A percentile compares a stretch with the other conserved stretches of the same genome.
Conservation (phyloP, 2,797 vertebrate species). For the Sylvia borin region DNA sequence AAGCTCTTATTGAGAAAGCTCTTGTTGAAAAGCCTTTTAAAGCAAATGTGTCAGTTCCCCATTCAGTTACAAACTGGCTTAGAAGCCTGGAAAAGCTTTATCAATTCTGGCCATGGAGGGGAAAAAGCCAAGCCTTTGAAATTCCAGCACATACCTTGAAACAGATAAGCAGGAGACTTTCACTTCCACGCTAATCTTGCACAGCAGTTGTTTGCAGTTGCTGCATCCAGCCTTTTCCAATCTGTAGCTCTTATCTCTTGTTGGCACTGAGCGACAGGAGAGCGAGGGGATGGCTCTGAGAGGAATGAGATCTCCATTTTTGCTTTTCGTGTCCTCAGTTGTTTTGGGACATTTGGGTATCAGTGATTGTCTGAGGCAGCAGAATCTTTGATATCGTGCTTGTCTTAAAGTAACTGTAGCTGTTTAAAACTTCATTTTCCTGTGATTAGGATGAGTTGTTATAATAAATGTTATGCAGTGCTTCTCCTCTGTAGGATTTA, state of each 20-base stretch:
- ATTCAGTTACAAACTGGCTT: not conserved
- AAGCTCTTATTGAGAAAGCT: not conserved
- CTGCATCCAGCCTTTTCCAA: not conserved
- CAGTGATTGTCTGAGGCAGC: not conserved
- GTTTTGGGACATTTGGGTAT: not conserved
- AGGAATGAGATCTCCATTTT: not conserved
- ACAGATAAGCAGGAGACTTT: conserved; percentile 4
- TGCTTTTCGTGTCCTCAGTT: not conserved
- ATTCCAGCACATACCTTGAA: not conserved
- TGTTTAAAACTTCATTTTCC: not conserved
- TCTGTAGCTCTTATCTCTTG: conserved; percentile 13
- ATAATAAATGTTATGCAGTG: accelerated
- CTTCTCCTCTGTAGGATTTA: not conserved
- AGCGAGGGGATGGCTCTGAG: not conserved
- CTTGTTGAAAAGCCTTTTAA: not conserved
- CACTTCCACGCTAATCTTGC: not conserved
- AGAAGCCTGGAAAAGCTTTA: not conserved
- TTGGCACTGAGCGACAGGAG: not conserved
- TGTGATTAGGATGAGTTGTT: not conserved
- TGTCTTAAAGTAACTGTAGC: not conserved
- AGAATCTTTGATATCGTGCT: not conserved
- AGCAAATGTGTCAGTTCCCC: not conserved
- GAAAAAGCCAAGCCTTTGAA: not conserved
- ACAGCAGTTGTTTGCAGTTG: not conserved
- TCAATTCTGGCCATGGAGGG: not conserved